Percentiles rank a stretch among this genome's conserved stretches.
These are phyloP conservation scores for Drosophila birchii DNA, from an alignment of 2,888 invertebrate species.

Conservation along the genomic window DNA sequence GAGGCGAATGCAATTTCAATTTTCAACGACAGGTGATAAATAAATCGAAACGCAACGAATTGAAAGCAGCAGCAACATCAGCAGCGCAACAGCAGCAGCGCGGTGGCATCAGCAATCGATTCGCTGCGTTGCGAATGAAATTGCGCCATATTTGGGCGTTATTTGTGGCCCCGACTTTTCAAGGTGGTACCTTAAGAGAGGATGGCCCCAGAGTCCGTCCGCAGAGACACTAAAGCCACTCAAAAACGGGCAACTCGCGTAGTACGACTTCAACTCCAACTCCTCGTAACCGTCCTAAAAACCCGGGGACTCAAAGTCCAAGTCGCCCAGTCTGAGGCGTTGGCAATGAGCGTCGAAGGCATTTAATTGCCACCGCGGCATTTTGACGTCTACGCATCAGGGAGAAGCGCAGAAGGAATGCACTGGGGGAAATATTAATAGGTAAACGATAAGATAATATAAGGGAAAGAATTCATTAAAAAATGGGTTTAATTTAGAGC, in stretches of 20 bases:
- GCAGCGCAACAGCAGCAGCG: conserved; percentile 27
- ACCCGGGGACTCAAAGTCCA: conserved; percentile 16
- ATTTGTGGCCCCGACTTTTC: conserved; percentile 61
- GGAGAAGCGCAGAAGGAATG: conserved; percentile 18
- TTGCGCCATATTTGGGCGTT: conserved; percentile 81
- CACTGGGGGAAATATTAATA: conserved; percentile 1
- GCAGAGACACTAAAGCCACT: conserved; percentile 22
- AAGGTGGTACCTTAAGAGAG: conserved; percentile 7
- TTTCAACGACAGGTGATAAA: conserved; percentile 84
- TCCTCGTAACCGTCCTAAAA: conserved; percentile 1
- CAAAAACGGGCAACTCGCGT: conserved; percentile 11
- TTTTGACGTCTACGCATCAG: conserved; percentile 72
- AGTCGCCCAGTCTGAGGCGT: conserved; percentile 51
- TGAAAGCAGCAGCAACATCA: conserved; percentile 53
- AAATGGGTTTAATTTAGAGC: background rate
- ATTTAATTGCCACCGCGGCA: conserved; percentile 76
- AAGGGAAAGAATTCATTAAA: fast-evolving
- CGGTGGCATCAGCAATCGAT: conserved; percentile 61
- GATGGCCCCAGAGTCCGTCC: conserved; percentile 4
- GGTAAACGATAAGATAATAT: background rate
- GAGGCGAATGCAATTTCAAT: conserved; percentile 79
- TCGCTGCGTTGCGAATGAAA: conserved; percentile 74
- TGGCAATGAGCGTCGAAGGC: conserved; percentile 65
- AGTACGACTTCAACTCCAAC: conserved; percentile 6
- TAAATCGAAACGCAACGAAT: conserved; percentile 83